These are phyloP conservation scores for Sycophila sp. DNA, from an alignment of 1,140 invertebrate genomes.

Conservation along the genomic window DNA sequence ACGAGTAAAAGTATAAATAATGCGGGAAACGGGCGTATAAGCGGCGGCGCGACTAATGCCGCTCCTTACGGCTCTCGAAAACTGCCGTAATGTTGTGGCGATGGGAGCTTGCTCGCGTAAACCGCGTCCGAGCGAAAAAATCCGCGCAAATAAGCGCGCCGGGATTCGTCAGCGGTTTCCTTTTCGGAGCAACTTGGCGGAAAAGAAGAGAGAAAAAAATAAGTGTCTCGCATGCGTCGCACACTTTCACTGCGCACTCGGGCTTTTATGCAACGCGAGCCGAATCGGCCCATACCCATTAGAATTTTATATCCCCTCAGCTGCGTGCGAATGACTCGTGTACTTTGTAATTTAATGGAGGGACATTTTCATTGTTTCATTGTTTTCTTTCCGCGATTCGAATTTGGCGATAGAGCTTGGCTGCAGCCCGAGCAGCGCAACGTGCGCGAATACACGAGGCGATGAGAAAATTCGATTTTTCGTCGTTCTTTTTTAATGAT, in stretches of 20 bases:
- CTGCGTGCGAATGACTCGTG: not conserved
- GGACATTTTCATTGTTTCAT: conserved; percentile 29
- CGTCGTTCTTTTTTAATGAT: not conserved
- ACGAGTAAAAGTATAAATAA: conserved; percentile 49
- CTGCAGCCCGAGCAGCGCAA: not conserved
- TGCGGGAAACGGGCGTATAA: conserved; percentile 39
- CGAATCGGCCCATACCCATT: not conserved
- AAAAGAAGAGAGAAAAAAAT: not conserved
- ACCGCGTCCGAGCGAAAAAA: conserved; percentile 8
- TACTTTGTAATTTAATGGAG: conserved; percentile 23
- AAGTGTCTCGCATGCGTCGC: not conserved
- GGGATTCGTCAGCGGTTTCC: not conserved
- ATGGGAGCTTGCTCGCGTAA: conserved; percentile 9
- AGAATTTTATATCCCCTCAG: not conserved
- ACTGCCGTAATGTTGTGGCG: conserved; percentile 3
- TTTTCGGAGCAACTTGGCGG: not conserved
- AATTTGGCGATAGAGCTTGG: no score
- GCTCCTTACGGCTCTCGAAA: conserved; percentile 2
- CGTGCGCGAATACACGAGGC: not conserved
- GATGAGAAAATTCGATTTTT: not conserved
- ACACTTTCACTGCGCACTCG: not conserved
- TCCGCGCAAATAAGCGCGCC: not conserved
- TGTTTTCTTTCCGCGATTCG: no score
- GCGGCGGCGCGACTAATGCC: not conserved
- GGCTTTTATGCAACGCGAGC: not conserved